A percentile compares a stretch with the other conserved stretches of the same genome.
phyloP scores from a whole-genome alignment of 2,797 vertebrate species.

The Carcharodon carcharias region DNA sequence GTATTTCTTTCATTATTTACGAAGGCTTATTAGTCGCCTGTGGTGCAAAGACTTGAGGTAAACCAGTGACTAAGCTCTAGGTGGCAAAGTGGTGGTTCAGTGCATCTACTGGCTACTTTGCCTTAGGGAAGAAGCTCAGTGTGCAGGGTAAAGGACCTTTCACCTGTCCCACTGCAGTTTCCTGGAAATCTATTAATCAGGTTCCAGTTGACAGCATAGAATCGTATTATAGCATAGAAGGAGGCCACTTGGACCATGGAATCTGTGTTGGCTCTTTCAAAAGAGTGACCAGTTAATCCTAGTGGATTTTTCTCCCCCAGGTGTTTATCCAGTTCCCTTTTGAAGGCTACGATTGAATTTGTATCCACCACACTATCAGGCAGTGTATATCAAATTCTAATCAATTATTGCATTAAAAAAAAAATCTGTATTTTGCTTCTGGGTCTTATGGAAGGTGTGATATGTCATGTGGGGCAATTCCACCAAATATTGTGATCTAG shows the following conservation, averaged over 20 bases:
- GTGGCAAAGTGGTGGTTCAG: background rate
- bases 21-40: background rate
- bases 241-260: background rate
- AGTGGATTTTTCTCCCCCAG: background rate
- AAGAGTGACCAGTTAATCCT: background rate
- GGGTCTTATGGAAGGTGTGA: background rate
- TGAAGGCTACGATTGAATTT: background rate
- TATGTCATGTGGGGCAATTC: background rate
- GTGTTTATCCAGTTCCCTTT: background rate
- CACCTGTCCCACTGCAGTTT: background rate
- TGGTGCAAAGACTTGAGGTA: background rate
- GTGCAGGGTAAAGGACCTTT: background rate
- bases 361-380: background rate
- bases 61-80: background rate
- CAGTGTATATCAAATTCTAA: background rate
- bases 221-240: background rate
- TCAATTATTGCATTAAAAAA: background rate
- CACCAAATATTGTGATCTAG: background rate
- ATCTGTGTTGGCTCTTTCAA: background rate
- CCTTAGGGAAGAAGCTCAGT: background rate
- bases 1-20: background rate
- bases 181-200: background rate
- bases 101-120: background rate
- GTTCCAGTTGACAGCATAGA: background rate
- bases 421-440: background rate